phyloP scores from a whole-genome alignment of 2,113 vertebrate genomes.

The Coregonus clupeaformis region DNA sequence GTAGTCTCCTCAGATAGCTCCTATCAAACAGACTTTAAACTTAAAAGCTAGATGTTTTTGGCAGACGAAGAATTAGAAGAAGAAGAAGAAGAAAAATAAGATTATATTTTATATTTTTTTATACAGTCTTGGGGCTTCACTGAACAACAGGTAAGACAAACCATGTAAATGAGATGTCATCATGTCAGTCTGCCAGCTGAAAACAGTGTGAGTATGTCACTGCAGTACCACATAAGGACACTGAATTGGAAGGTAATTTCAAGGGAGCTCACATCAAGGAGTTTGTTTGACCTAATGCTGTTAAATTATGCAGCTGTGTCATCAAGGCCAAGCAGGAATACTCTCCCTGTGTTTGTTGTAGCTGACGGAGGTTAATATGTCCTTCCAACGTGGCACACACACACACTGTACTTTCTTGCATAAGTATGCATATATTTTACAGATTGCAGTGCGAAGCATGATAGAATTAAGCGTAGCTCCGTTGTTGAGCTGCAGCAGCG shows the following conservation, averaged over 20 bases:
- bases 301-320: slow-evolving; percentile 37
- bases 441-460: neutral
- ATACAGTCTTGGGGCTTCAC: neutral
- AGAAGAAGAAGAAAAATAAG: neutral
- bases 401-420: neutral
- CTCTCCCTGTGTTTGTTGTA: neutral
- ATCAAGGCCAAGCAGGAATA: neutral
- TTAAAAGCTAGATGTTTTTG: neutral
- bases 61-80: no score
- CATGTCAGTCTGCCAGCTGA: no score
- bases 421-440: neutral
- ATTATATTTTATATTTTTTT: neutral
- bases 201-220: neutral
- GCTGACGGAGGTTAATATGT: slow-evolving; percentile 7
- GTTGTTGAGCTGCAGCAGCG: no score
- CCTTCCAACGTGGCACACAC: slow-evolving; percentile 1
- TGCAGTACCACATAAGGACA: neutral
- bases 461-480: no score
- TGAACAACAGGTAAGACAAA: neutral
- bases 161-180: no score
- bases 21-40: neutral
- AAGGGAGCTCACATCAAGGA: neutral
- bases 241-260: neutral
- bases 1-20: slow-evolving; percentile 3
- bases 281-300: slow-evolving; percentile 28